Evolutionary conservation across 2,888 invertebrate species (phyloP).

Genomic region (Omphaloscelis lunosa): DNA sequence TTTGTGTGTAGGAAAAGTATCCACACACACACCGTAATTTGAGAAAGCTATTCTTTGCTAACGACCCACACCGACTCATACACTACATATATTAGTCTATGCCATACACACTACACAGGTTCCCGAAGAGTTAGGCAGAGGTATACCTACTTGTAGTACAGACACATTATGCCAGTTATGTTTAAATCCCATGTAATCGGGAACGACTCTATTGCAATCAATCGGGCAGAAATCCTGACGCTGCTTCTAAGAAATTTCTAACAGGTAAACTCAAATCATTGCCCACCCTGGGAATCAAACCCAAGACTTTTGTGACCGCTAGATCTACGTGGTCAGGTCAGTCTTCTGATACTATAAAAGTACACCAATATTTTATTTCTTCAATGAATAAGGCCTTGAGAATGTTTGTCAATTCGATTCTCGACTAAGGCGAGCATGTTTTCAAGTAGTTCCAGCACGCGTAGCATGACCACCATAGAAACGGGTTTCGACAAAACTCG

Average conservation of each 20-base stretch:
- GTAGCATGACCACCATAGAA: too few species aligned
- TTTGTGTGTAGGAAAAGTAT: too few species aligned
- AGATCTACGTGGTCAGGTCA: not conserved
- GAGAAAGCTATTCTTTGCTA: too few species aligned
- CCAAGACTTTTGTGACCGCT: not conserved
- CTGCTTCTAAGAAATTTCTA: not conserved
- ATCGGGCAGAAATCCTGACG: too few species aligned
- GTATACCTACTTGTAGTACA: not conserved
- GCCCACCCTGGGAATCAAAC: not conserved
- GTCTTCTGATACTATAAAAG: not conserved
- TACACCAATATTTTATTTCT: not conserved
- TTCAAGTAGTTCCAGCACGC: not conserved
- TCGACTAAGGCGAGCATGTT: not conserved
- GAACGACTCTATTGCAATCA: not conserved
- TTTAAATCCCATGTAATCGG: not conserved
- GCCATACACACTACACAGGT: too few species aligned
- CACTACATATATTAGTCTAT: too few species aligned
- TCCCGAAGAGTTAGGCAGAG: too few species aligned
- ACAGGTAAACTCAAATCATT: not conserved
- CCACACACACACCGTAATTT: too few species aligned
- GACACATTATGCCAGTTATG: not conserved
- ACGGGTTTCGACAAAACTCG: too few species aligned
- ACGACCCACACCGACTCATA: too few species aligned
- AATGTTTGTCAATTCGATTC: not conserved
- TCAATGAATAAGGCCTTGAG: not conserved